Base-by-base conservation (phyloP, 2,888 invertebrate genomes). In the Ecdyonurus torrentis region DNA sequence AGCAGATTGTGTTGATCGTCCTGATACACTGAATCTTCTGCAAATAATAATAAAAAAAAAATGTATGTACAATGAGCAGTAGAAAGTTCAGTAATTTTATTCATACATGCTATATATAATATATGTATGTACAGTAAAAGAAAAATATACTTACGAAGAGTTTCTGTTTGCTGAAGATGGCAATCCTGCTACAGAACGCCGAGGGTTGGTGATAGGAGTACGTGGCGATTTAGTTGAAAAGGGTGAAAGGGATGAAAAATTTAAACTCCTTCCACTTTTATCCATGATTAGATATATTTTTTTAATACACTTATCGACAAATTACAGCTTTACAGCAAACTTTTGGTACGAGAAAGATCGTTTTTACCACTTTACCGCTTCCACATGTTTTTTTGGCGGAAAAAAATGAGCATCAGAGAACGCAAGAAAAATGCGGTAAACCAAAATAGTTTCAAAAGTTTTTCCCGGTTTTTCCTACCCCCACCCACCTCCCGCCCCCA, bases 1-100 rank as follows among this genome's bases (percentile, higher is more conserved):
- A 20, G 87, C 82, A 0, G 85, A 82, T 69, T 85, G 85, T 64
- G 79, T 81, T 0, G 84, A 82, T 65, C 83, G 79, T 23, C 81
- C 83, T 0, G 84, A 83, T 0, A 81, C 70, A 68, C 82, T 83
- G 58, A 78, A 74, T 58, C 79, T 76, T 50, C 63, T 60, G 7
- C 15, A 37, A 37, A 5, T 10, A 37, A 37, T 37, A 15, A 37
- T 15, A 37, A 15, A 10, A 10, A 37, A 37, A 15, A 10, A 37
- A 5, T 10, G 37, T 37, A 37, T 37, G 15, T 37, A 37, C 15
- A 37, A 37, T 37, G 15, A 37, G 37, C 37, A 37, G 15, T 5
- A 37, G 15, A 37, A 37, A 37, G n/a, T n/a, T n/a, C n/a, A n/a
- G n/a, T n/a, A n/a, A n/a, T n/a, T n/a, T n/a, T n/a, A n/a, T n/a